Percentiles rank a stretch among this genome's conserved stretches.
phyloP scores from a whole-genome alignment of 2,113 vertebrate genomes.

The Microcebus jonahi region DNA sequence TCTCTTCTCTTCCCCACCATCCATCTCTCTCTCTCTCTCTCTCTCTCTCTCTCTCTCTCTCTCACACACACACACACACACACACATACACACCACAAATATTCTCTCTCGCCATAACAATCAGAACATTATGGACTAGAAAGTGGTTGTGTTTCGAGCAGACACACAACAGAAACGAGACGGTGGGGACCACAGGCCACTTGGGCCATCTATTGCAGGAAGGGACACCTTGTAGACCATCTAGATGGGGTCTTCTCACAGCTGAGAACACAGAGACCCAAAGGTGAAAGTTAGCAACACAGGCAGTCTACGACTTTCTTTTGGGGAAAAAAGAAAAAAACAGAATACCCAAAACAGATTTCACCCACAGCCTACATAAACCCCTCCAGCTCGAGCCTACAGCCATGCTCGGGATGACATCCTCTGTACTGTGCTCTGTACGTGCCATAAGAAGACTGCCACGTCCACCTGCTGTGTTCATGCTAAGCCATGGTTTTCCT shows the following conservation, averaged over 20 bases:
- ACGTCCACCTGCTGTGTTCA: too few species aligned
- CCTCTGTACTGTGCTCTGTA: neutral
- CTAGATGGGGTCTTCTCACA: neutral
- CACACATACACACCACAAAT: neutral
- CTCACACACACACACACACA: neutral
- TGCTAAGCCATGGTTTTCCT: neutral
- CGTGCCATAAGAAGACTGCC: accelerated
- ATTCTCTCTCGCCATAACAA: neutral
- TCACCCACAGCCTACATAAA: neutral
- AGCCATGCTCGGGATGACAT: accelerated
- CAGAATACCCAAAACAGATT: neutral
- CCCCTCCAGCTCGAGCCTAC: neutral
- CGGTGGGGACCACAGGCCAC: neutral
- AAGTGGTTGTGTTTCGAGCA: neutral
- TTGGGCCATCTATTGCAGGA: too few species aligned
- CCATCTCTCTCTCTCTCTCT: neutral
- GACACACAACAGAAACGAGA: neutral
- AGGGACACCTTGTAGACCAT: neutral
- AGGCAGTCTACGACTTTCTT: neutral
- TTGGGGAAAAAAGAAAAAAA: too few species aligned
- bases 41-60: neutral
- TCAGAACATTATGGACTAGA: neutral
- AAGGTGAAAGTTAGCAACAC: neutral
- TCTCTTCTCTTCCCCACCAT: neutral
- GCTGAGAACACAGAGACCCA: neutral